These are phyloP conservation scores for Polypedilum pembai DNA, from an alignment of 1,140 invertebrate genomes.

Conservation along the genomic window DNA sequence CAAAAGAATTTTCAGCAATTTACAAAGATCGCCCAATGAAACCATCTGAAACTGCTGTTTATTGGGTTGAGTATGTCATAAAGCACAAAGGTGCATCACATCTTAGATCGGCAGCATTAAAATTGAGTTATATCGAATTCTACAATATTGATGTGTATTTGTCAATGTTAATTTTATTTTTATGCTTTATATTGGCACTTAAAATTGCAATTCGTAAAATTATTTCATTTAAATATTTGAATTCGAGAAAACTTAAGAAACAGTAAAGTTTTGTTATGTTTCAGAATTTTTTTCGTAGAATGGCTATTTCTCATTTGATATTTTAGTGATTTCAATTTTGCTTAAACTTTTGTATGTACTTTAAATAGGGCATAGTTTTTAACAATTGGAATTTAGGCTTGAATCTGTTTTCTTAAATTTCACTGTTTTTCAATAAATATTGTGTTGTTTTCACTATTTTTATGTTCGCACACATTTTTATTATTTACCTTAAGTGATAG, in stretches of 20 bases:
- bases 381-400: no score
- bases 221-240: background rate
- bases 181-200: background rate
- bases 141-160: constrained; percentile 40
- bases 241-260: background rate
- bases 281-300: no score
- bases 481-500: no score
- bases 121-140: constrained; percentile 40
- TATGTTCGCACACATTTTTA: no score
- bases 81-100: constrained; percentile 44
- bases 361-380: no score
- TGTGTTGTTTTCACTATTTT: no score
- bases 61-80: constrained; percentile 50
- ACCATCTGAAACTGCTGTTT: constrained; percentile 47
- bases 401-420: no score
- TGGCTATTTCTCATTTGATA: no score
- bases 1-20: constrained; percentile 46
- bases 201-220: background rate
- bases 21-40: constrained; percentile 48
- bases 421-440: no score
- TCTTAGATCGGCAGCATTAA: constrained; percentile 38
- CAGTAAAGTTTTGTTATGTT: background rate
- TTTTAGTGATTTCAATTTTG: no score
- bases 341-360: no score
- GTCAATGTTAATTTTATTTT: background rate